Conservation (phyloP, 2,797 vertebrate species). For the Microctenopoma lineatum region DNA sequence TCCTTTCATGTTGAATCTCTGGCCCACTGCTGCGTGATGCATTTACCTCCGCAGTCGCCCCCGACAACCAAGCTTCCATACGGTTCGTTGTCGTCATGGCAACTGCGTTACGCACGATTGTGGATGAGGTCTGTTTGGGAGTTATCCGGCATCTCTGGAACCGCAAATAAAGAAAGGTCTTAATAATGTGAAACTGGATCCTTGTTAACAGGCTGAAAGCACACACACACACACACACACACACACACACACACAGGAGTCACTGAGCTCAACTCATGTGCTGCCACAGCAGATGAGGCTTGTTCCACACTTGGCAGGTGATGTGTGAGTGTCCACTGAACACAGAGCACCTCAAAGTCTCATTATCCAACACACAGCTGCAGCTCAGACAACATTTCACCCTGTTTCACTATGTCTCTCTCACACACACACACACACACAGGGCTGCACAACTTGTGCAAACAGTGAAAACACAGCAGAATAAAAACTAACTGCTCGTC, state of each 20-base stretch:
- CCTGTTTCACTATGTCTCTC: background rate
- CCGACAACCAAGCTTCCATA: constrained; percentile 7
- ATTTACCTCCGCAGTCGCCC: constrained; percentile 19
- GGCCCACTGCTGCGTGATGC: constrained; percentile 8
- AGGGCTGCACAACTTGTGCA: background rate
- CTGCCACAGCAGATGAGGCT: background rate
- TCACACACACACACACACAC: background rate
- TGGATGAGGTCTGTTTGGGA: background rate
- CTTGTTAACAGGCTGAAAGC: background rate
- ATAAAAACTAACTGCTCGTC: constrained; percentile 7
- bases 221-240: constrained; percentile 4
- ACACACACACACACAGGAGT: constrained; percentile 1
- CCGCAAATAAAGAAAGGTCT: constrained; percentile 36
- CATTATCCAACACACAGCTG: constrained; percentile 15
- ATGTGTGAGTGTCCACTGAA: background rate
- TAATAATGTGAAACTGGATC: constrained; percentile 41
- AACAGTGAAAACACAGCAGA: background rate
- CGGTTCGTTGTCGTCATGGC: constrained; percentile 25
- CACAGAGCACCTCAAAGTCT: constrained; percentile 6
- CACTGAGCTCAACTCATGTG: too few species aligned
- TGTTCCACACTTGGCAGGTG: constrained; percentile 1
- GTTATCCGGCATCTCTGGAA: constrained; percentile 24
- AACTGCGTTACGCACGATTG: constrained; percentile 26
- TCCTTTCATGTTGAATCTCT: constrained; percentile 33
- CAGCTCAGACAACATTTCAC: constrained; percentile 8